phyloP scores from a whole-genome alignment of 2,113 vertebrate genomes.

The Phalacrocorax pelagicus region DNA sequence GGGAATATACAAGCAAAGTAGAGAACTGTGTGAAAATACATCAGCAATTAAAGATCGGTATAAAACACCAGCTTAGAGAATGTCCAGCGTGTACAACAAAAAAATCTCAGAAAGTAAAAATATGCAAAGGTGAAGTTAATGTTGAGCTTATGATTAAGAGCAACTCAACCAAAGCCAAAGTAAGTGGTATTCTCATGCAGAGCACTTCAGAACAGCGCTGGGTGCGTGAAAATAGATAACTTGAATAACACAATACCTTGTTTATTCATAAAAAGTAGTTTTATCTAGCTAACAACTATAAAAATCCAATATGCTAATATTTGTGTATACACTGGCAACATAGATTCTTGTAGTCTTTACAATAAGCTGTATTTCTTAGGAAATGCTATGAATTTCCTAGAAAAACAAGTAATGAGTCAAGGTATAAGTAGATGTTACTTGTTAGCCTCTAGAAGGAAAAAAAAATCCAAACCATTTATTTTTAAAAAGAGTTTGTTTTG shows the following conservation, averaged over 20 bases:
- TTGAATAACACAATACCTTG: not conserved
- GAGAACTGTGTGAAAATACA: not conserved
- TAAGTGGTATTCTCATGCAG: not conserved
- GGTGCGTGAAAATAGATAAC: not conserved
- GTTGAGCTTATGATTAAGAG: not conserved
- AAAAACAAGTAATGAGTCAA: not conserved
- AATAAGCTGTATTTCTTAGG: not conserved
- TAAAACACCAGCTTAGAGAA: not conserved
- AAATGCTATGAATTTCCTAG: not conserved
- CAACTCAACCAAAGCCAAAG: not conserved
- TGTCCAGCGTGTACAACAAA: not conserved
- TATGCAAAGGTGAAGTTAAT: not conserved
- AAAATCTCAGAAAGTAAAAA: not conserved
- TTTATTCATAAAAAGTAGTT: not conserved
- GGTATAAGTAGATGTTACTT: not conserved
- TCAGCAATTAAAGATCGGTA: not conserved
- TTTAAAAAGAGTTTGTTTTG: not conserved
- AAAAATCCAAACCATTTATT: not conserved
- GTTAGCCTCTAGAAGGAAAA: not conserved
- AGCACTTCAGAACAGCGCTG: not conserved
- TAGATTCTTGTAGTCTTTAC: not conserved
- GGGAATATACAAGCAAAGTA: not conserved
- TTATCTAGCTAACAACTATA: not conserved
- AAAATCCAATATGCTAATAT: not conserved
- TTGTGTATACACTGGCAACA: not conserved